Base-by-base conservation (phyloP, 92 coral and sea anemone species). In the Epizoanthus scotinus region DNA sequence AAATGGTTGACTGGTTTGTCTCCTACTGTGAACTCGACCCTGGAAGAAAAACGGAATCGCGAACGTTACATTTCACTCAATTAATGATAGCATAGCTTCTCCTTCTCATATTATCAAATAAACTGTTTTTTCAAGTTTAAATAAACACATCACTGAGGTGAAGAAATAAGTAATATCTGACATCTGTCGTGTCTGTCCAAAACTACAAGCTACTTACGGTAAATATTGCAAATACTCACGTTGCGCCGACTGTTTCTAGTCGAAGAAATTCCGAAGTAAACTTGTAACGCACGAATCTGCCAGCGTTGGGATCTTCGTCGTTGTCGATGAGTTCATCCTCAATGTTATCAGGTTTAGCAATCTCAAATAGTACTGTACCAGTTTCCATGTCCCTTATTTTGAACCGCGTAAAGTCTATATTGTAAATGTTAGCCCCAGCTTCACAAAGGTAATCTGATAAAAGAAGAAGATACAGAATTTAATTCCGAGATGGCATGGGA, bases 231-330 rank as follows among this genome's bases (percentile, higher is more conserved):
- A 21, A 78, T 73, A 91, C 99, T 93, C 71, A 96, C 99, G 99
- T 96, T 36, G 99, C 99, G 63, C 99, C 99, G 56, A 96, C 94
- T 19, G 99, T 96, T 49, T 86, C 88, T 19, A 96, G 80, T 71
- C 90, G 89, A 67, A 96, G 89, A 78, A 96, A 96, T 61, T 96
- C 99, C 38, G 98, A 65, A 0, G 92, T 91, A 83, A 96, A 96
- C 82, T 96, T 96, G 90, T 96, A 96, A 69, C 99, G 92, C 50
- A 96, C 99, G 57, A 93, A 96, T 18, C 99, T 93, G 18, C 99
- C 99, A 18, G 99, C 99, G 79, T 96, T 96, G 0, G 99, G 99
- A 84, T 96, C 99, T 19, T 96, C 99, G 14, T 94, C 97, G 62
- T 88, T 92, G 81, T 88, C 94, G 62, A 89, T 68, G 18, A 85